A percentile compares a stretch with the other conserved stretches of the same genome.
phyloP scores from a whole-genome alignment of 1,140 invertebrate species.

The Pteromalus puparum region DNA sequence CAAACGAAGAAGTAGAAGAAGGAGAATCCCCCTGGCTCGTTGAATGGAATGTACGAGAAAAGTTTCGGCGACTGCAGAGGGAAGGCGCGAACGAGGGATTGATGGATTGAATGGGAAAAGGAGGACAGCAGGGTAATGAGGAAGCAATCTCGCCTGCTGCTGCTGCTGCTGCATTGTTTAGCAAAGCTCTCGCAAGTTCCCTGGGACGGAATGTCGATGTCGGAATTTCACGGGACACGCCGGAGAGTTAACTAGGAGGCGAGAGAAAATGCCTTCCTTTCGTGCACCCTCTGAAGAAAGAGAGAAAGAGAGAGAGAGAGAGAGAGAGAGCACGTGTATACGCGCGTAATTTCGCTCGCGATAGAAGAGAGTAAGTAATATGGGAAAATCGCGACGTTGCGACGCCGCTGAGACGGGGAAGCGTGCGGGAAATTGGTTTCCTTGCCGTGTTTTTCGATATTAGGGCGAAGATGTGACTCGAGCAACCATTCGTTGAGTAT shows the following conservation, averaged over 20 bases:
- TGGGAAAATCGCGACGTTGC: no score
- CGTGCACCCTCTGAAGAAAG: no score
- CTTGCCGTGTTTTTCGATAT: no score
- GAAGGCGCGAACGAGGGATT: not conserved
- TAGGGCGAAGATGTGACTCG: no score
- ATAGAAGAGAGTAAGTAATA: no score
- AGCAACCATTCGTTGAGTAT: no score
- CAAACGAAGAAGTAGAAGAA: not conserved
- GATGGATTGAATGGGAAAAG: slow-evolving; percentile 6
- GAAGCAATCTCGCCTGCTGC: not conserved
- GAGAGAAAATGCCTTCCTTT: not conserved
- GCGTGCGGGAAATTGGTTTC: no score
- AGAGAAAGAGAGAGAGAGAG: no score
- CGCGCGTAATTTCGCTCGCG: no score
- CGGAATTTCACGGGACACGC: slow-evolving; percentile 3
- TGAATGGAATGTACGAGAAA: not conserved
- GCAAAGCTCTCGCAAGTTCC: not conserved
- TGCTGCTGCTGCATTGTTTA: slow-evolving; percentile 11
- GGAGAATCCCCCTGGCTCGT: not conserved
- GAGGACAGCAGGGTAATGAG: slow-evolving; percentile 10
- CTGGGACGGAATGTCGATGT: slow-evolving; percentile 7
- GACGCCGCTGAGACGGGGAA: no score
- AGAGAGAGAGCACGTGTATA: no score
- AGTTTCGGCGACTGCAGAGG: not conserved
- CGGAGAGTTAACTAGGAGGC: not conserved